These are phyloP conservation scores for Nematolebias whitei DNA, from an alignment of 2,113 vertebrate genomes.

Conservation along the genomic window DNA sequence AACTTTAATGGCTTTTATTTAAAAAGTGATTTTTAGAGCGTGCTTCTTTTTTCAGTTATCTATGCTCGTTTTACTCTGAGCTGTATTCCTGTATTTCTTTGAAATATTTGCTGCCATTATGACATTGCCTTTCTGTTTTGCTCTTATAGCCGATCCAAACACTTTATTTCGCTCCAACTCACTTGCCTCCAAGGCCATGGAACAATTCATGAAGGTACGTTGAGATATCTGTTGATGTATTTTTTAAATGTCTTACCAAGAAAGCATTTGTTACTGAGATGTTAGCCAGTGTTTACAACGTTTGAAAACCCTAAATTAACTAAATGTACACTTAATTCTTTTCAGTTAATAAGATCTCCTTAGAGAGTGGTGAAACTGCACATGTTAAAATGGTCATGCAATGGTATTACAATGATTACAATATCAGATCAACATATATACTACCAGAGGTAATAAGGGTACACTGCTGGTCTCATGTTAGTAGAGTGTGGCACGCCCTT, in stretches of 20 bases:
- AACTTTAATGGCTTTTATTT: too few species aligned
- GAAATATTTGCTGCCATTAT: background rate
- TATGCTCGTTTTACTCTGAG: too few species aligned
- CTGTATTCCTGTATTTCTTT: background rate
- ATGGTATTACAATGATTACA: too few species aligned
- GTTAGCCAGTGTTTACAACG: background rate
- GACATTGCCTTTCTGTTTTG: slow-evolving; percentile 8
- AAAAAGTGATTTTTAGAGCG: too few species aligned
- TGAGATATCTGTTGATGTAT: background rate
- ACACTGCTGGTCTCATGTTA: too few species aligned
- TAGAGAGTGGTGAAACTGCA: too few species aligned
- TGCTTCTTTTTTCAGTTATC: too few species aligned
- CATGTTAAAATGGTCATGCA: too few species aligned
- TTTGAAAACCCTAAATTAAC: background rate
- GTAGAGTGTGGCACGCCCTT: too few species aligned
- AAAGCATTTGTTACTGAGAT: slow-evolving; percentile 3
- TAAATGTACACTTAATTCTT: background rate
- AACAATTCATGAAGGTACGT: slow-evolving; percentile 92
- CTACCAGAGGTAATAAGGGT: too few species aligned
- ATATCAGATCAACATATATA: too few species aligned
- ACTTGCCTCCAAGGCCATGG: slow-evolving; percentile 90
- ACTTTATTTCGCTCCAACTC: slow-evolving; percentile 94
- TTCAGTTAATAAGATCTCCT: background rate
- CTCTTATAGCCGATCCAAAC: slow-evolving; percentile 87
- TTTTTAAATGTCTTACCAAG: background rate